Conservation (phyloP, 2,797 vertebrate genomes). For the Tangara arthus region DNA sequence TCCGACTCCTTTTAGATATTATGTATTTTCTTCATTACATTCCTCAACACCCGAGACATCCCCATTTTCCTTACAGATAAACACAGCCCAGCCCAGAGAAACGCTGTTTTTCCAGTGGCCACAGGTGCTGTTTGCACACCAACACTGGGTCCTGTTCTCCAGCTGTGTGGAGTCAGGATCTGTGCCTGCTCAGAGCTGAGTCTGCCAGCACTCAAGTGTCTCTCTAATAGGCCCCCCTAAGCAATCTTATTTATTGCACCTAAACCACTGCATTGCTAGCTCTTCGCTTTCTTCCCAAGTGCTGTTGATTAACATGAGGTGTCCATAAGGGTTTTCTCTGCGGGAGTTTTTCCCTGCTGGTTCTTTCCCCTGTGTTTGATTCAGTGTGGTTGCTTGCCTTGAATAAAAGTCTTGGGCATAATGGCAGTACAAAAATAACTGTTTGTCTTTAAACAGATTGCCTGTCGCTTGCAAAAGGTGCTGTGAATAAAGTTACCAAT, state of each 20-base stretch:
- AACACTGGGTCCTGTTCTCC: neutral
- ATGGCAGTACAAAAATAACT: neutral
- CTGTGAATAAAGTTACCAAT: neutral
- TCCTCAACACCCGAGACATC: neutral
- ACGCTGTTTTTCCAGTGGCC: neutral
- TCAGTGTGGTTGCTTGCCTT: neutral
- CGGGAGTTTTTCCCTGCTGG: fast-evolving
- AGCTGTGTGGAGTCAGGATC: neutral
- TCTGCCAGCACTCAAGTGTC: fast-evolving
- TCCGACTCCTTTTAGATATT: neutral
- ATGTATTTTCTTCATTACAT: neutral
- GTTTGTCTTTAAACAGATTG: neutral
- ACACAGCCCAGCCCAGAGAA: neutral
- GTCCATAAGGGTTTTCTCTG: neutral
- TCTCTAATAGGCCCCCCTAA: neutral
- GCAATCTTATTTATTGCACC: neutral
- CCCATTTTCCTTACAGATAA: neutral
- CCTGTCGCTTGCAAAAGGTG: neutral
- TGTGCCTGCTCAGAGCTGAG: neutral
- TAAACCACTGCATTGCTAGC: neutral
- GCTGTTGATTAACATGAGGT: neutral
- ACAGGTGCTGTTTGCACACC: neutral
- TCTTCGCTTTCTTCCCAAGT: neutral
- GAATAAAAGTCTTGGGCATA: neutral
- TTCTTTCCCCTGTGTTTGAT: neutral